phyloP scores from a whole-genome alignment of 2,888 invertebrate genomes.

The Fragum whitleyi region DNA sequence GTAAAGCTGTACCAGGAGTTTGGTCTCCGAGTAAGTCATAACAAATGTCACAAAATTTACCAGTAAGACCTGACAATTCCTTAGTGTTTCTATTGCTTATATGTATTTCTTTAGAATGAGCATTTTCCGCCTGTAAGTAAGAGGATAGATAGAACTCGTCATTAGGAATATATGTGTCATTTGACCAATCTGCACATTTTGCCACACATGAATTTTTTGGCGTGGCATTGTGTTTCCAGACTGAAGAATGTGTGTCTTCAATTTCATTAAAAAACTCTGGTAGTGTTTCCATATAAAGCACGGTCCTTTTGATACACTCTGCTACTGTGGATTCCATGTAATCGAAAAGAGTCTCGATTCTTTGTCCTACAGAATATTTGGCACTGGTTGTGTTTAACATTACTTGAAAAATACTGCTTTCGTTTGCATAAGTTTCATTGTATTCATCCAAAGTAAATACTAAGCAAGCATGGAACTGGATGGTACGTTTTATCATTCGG shows the following conservation, averaged over 20 bases:
- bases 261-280: conserved; percentile 30
- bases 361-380: background rate
- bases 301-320: conserved; percentile 58
- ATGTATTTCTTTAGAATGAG: background rate
- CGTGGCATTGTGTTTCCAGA: background rate
- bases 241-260: background rate
- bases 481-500: background rate
- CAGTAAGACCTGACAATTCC: conserved; percentile 16
- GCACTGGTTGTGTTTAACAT: conserved; percentile 59
- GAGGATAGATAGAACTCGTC: conserved; percentile 3
- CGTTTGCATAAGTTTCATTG: conserved; percentile 54
- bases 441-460: conserved; percentile 51
- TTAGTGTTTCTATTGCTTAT: background rate
- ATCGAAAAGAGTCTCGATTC: conserved; percentile 66
- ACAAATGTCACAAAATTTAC: conserved; percentile 66
- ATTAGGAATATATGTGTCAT: conserved; percentile 27
- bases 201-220: conserved; percentile 14
- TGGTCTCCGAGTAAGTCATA: conserved; percentile 53
- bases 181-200: conserved; percentile 41
- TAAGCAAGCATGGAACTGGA: conserved; percentile 29
- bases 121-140: background rate
- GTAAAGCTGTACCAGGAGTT: conserved; percentile 57
- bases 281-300: conserved; percentile 66
- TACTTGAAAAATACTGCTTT: conserved; percentile 61
- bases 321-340: conserved; percentile 61